Base-by-base conservation (phyloP, 2,113 vertebrate species). In the Nothocercus nigrocapillus region DNA sequence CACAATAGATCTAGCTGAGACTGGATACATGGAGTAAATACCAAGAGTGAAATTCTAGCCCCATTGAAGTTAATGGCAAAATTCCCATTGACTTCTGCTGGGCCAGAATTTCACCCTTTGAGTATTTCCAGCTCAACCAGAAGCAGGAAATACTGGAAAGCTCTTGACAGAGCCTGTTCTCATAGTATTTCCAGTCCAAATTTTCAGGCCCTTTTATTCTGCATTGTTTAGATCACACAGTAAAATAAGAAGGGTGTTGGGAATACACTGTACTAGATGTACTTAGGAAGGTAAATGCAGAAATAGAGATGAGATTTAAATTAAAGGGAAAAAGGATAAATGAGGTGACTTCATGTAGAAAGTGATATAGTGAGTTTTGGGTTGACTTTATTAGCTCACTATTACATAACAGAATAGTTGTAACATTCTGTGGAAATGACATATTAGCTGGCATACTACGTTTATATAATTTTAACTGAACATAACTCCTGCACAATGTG, bases 391-490 rank as follows among this genome's bases (percentile, higher is more conserved):
- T 96, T 97, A 96, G 91, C 89, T 97, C 93, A 88, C 95, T 95
- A 92, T 97, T 97, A 96, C 92, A 92, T 93, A 96, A 97, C 79
- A 95, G 91, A 97, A 96, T 68, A 63, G 87, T 95, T 96, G 91
- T 96, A 96, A 87, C 69, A 4, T 96, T 91, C 92, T 96, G 90
- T 90, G 90, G 96, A 96, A 94, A 97, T 96, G 96, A 97, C 81
- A 95, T 96, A 97, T 2, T 77, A 95, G 81, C 95, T 97, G 96
- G 75, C 64, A 77, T 25, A 76, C 38, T 93, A 97, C 79, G 40
- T 96, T 96, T 97, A 88, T 96, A 95, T 96, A 91, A 94, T 97
- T 94, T 96, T 96, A 94, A 89, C 95, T 97, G 96, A 88, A 94
- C 93, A 97, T 96, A 96, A 96, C 76, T 97, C 95, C 97, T 96